Conservation (phyloP, 2,113 vertebrate genomes). For the Burhinus oedicnemus region DNA sequence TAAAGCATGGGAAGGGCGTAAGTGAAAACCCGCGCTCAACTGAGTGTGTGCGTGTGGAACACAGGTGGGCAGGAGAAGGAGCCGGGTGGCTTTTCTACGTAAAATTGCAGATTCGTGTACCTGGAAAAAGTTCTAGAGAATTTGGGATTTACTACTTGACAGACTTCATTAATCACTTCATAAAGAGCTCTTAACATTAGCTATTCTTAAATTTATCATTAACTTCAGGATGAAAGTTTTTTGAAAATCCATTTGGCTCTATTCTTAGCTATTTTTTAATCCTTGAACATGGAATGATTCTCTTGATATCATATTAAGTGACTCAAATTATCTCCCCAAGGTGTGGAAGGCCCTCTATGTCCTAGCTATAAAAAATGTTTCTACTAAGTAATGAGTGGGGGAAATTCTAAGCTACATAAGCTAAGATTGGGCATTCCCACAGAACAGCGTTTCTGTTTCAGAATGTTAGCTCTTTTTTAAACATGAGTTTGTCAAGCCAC, state of each 20-base stretch:
- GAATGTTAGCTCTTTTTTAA: background rate
- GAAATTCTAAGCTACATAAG: background rate
- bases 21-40: background rate
- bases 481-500: background rate
- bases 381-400: background rate
- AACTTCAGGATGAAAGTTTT: background rate
- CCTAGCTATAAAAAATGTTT: background rate
- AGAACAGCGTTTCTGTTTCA: background rate
- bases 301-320: background rate
- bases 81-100: background rate
- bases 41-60: background rate
- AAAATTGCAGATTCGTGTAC: background rate
- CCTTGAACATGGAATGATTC: background rate
- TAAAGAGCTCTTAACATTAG: constrained; percentile 29
- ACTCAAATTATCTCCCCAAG: background rate
- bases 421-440: background rate
- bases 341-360: background rate
- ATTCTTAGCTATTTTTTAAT: constrained; percentile 21
- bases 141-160: background rate
- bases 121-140: background rate
- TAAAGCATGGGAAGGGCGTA: background rate
- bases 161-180: constrained; percentile 17
- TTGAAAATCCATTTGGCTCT: constrained; percentile 20
- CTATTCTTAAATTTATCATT: constrained; percentile 47
- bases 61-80: background rate